Evolutionary conservation across 2,113 vertebrate species (phyloP).

Genomic region (Halichoeres trimaculatus): DNA sequence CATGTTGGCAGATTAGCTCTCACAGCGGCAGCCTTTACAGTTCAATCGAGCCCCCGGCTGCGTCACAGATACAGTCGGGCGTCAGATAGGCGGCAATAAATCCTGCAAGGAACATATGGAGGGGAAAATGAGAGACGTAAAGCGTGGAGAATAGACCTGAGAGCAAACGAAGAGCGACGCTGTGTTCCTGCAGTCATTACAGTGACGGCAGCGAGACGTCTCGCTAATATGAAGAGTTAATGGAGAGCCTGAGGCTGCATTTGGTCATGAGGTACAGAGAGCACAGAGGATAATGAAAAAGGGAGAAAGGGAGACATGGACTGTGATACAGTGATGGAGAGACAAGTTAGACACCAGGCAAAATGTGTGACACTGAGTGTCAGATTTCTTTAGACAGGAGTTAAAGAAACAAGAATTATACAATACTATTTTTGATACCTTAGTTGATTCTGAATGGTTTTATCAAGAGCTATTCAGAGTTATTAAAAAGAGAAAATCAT

Average conservation of each 20-base stretch:
- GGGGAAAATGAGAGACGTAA: constrained; percentile 41
- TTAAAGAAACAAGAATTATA: no score
- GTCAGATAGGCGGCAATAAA: constrained; percentile 38
- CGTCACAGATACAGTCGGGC: constrained; percentile 29
- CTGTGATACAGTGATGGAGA: constrained; percentile 24
- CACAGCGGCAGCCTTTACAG: constrained; percentile 26
- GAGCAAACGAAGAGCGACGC: constrained; percentile 51
- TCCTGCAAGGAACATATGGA: constrained; percentile 39
- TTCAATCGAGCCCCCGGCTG: constrained; percentile 31
- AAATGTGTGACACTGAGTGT: constrained; percentile 18
- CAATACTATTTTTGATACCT: no score
- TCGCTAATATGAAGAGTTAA: constrained; percentile 57
- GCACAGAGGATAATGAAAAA: background rate
- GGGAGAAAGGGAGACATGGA: background rate
- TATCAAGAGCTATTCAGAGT: no score
- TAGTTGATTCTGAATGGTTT: no score
- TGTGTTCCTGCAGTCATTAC: constrained; percentile 35
- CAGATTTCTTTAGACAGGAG: background rate
- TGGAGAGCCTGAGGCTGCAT: constrained; percentile 44
- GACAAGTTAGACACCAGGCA: background rate
- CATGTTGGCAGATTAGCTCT: constrained; percentile 58
- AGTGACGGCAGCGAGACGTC: constrained; percentile 23
- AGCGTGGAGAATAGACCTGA: constrained; percentile 47
- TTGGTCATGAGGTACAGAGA: constrained; percentile 14
- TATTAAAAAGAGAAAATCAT: no score